Evolutionary conservation across 2,888 invertebrate genomes (phyloP).

Genomic region (Pachliopta kotzebuea): DNA sequence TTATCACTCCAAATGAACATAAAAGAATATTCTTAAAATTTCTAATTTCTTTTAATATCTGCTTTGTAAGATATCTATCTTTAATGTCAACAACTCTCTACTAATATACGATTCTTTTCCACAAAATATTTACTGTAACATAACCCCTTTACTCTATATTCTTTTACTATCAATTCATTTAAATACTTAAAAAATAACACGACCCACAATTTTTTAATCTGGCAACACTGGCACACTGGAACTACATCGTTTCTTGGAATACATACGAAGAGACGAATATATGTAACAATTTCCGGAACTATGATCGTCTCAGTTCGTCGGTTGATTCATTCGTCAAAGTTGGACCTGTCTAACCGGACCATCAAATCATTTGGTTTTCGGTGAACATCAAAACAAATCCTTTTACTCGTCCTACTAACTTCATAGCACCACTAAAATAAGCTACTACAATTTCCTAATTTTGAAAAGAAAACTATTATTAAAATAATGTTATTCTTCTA

Average conservation of each 20-base stretch:
- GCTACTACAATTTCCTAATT: neutral
- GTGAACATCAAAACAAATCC: neutral
- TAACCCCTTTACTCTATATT: no score
- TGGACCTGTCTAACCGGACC: slow-evolving; percentile 1
- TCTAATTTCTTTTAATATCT: no score
- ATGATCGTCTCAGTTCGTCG: neutral
- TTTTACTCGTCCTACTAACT: neutral
- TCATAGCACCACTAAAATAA: no score
- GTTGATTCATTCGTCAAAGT: neutral
- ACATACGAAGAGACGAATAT: neutral
- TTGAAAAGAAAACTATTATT: neutral
- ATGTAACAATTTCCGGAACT: neutral
- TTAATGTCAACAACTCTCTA: no score
- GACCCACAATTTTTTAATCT: neutral
- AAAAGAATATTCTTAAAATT: no score
- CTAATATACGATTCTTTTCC: no score
- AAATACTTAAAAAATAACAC: neutral
- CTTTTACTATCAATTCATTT: neutral
- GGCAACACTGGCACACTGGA: neutral
- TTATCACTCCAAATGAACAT: no score
- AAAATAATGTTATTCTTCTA: neutral
- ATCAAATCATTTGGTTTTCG: neutral
- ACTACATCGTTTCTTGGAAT: neutral
- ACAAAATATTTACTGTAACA: no score
- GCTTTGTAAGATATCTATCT: no score